These are phyloP conservation scores for Itoplectis maculator DNA, from an alignment of 2,888 invertebrate genomes.

Conservation along the genomic window DNA sequence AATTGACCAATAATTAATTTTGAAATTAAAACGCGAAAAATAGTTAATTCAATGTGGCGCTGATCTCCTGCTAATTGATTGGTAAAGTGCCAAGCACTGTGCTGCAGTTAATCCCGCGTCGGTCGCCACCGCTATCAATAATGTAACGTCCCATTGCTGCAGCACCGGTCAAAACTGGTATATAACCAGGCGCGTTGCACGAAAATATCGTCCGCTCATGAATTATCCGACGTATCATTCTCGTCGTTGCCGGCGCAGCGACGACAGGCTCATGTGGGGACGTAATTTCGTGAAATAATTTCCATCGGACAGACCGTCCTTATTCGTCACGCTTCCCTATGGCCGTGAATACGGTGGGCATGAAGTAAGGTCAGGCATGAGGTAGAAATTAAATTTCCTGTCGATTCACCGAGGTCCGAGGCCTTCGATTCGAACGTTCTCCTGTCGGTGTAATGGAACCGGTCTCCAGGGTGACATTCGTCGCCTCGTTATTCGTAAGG, in stretches of 20 bases:
- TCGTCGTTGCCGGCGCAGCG: conserved; percentile 12
- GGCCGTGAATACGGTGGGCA: conserved; percentile 47
- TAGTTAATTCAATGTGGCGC: too few relatives aligned
- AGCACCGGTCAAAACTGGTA: conserved; percentile 58
- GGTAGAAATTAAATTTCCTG: conserved; percentile 68
- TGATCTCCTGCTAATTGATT: background rate
- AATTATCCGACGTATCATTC: conserved; percentile 38
- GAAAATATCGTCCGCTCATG: conserved; percentile 44
- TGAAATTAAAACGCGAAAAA: too few relatives aligned
- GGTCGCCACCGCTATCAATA: background rate
- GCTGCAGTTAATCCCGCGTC: background rate
- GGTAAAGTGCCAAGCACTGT: background rate
- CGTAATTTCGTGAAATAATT: conserved; percentile 54
- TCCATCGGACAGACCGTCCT: conserved; percentile 30
- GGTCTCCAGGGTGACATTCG: conserved; percentile 58
- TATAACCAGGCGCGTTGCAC: conserved; percentile 19
- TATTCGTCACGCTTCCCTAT: conserved; percentile 16
- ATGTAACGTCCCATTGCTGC: conserved; percentile 14
- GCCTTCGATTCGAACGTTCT: conserved; percentile 67
- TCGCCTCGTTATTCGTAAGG: conserved; percentile 4
- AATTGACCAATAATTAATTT: too few relatives aligned
- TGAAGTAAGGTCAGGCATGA: conserved; percentile 50
- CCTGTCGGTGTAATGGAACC: conserved; percentile 49
- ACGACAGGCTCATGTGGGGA: background rate
- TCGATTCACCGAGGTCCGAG: conserved; percentile 61